Conservation (phyloP, 2,113 vertebrate species). For the Thinocorus orbignyianus region DNA sequence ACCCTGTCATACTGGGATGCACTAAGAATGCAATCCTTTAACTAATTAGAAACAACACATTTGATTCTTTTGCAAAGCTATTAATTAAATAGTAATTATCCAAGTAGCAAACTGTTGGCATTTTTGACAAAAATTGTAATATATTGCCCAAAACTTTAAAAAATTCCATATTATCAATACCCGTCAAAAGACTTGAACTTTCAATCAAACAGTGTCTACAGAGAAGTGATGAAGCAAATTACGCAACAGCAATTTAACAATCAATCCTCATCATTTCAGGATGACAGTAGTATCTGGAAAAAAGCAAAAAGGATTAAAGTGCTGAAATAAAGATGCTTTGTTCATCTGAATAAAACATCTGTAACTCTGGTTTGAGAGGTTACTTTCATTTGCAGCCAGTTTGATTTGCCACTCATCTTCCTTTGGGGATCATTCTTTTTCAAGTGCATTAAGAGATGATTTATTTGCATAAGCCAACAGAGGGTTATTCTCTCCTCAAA, state of each 20-base stretch:
- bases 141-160: background rate
- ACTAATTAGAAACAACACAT: background rate
- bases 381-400: conserved; percentile 55
- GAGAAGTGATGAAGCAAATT: conserved; percentile 59
- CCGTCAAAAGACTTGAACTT: conserved; percentile 49
- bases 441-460: conserved; percentile 62
- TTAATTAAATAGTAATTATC: conserved; percentile 5
- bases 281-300: conserved; percentile 57
- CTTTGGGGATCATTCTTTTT: conserved; percentile 47
- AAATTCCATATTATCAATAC: background rate
- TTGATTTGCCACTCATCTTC: conserved; percentile 68
- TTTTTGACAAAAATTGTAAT: background rate
- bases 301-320: conserved; percentile 55
- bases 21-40: background rate
- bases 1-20: background rate
- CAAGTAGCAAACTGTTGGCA: background rate
- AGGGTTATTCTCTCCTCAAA: conserved; percentile 55
- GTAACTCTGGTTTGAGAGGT: conserved; percentile 51
- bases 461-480: conserved; percentile 69
- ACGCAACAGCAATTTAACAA: conserved; percentile 57
- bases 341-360: conserved; percentile 71
- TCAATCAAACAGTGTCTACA: conserved; percentile 50
- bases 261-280: conserved; percentile 70
- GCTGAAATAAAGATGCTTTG: conserved; percentile 66
- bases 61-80: background rate